Evolutionary conservation across 2,113 vertebrate species (phyloP).

Genomic region (Nicator chloris): DNA sequence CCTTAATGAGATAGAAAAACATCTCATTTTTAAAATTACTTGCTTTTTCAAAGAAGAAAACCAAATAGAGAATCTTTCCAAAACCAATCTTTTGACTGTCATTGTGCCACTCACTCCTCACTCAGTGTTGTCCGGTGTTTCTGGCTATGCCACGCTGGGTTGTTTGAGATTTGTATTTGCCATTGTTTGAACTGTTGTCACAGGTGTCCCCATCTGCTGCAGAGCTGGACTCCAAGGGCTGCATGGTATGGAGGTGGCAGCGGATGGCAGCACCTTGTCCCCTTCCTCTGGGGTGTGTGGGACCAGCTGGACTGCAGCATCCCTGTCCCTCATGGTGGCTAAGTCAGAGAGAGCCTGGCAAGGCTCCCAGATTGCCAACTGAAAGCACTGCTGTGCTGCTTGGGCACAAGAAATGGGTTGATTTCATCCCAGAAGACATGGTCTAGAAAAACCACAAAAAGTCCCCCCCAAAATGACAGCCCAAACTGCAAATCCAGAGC

Average conservation of each 20-base stretch:
- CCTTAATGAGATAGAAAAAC: slow-evolving; percentile 42
- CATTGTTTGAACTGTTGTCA: not conserved
- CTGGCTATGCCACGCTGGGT: fast-evolving
- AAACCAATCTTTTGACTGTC: not conserved
- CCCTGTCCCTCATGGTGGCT: not conserved
- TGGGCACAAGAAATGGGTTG: not conserved
- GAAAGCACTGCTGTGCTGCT: not conserved
- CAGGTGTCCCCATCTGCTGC: not conserved
- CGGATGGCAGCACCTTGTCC: not conserved
- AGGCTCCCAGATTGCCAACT: not conserved
- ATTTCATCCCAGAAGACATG: not conserved
- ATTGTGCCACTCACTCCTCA: not conserved
- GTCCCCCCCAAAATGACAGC: not conserved
- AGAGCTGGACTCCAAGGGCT: not conserved
- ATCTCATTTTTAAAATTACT: not conserved
- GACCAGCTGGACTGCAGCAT: not conserved
- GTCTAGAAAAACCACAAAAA: not conserved
- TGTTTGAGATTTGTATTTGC: not conserved
- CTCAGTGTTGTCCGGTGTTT: not conserved
- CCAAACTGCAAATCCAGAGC: not conserved
- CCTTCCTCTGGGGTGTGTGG: not conserved
- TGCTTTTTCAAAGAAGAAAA: not conserved
- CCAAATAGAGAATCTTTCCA: not conserved
- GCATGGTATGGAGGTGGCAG: fast-evolving
- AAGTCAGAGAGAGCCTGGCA: not conserved